Evolutionary conservation across 2,797 vertebrate genomes (phyloP), one percentile per base, ranked within the genome.

Genomic region (Enteromius radiatus): DNA sequence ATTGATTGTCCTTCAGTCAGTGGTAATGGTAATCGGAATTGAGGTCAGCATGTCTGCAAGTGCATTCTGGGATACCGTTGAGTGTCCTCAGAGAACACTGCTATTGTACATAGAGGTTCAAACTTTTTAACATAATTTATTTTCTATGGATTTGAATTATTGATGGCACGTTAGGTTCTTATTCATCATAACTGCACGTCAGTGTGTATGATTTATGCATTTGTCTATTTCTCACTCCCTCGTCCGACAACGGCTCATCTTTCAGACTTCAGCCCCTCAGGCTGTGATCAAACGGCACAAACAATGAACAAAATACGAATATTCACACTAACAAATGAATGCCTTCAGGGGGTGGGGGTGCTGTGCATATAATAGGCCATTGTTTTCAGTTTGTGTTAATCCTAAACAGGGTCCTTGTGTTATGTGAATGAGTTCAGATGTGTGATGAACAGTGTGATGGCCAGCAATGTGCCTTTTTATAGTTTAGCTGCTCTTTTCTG

Each of bases 261-360:
- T 89, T 3, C 67, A 91, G 88, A 82, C 82, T 84, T 83, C 84
- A 85, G 86, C 81, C 83, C 90, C 90, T 81, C 88, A 89, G 90
- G 91, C 91, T 87, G 88, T 90, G 89, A 86, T 92, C 90, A 92
- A 90, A 93, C 92, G 85, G 92, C 90, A 90, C 88, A 93, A 93
- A 94, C 93, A 94, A 93, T 91, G 91, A 93, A 93, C 92, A 93
- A 92, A 94, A 90, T 87, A 88, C 87, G 91, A 93, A 93, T 93
- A 94, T 94, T 95, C 92, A 92, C 41, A 76, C 70, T 56, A 54
- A 74, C 69, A 67, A 56, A 59, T 80, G 78, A 80, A 81, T 76
- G 78, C 90, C 80, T 52, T 67, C 36, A 89, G 84, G 89, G 88
- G 81, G 87, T 80, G 85, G 63, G 85, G 77, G 82, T 43, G 81